Conservation (phyloP, 2,797 vertebrate species). For the Microcaecilia unicolor region DNA sequence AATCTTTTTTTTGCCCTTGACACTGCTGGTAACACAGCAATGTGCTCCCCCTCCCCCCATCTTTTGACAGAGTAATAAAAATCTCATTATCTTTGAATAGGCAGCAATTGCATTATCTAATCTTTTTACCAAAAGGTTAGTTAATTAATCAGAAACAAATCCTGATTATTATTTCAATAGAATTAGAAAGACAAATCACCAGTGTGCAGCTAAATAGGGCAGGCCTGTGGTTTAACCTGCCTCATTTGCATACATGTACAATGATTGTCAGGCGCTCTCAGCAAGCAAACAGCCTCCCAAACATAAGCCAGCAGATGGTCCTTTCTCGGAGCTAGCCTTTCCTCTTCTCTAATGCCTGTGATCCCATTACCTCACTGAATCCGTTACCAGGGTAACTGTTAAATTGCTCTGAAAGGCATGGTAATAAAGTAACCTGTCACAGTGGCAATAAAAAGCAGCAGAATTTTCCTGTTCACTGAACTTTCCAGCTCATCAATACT, state of each 20-base stretch:
- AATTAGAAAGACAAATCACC: constrained; percentile 66
- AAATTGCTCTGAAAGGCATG: constrained; percentile 75
- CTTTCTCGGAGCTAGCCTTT: constrained; percentile 48
- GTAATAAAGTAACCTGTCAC: constrained; percentile 78
- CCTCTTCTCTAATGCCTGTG: constrained; percentile 53
- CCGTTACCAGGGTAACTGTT: constrained; percentile 75
- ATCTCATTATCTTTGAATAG: constrained; percentile 69
- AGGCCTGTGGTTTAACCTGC: constrained; percentile 59
- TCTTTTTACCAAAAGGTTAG: constrained; percentile 67
- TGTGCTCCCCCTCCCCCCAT: constrained; percentile 30
- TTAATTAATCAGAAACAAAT: constrained; percentile 72
- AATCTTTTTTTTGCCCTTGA: constrained; percentile 33
- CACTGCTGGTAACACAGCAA: constrained; percentile 45
- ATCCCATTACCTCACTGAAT: constrained; percentile 75
- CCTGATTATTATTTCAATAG: constrained; percentile 65
- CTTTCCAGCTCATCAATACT: constrained; percentile 69
- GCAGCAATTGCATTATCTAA: constrained; percentile 67
- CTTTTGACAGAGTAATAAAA: constrained; percentile 65
- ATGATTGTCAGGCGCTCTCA: constrained; percentile 41
- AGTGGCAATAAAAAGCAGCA: constrained; percentile 66
- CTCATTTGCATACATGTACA: constrained; percentile 51
- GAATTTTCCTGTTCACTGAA: constrained; percentile 78
- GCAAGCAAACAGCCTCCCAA: constrained; percentile 46
- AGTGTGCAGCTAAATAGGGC: constrained; percentile 54
- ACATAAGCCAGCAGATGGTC: constrained; percentile 67